Evolutionary conservation across 1,140 invertebrate genomes (phyloP), one percentile per base, ranked within the genome.

Genomic region (Pseudomyrmex cubaensis): DNA sequence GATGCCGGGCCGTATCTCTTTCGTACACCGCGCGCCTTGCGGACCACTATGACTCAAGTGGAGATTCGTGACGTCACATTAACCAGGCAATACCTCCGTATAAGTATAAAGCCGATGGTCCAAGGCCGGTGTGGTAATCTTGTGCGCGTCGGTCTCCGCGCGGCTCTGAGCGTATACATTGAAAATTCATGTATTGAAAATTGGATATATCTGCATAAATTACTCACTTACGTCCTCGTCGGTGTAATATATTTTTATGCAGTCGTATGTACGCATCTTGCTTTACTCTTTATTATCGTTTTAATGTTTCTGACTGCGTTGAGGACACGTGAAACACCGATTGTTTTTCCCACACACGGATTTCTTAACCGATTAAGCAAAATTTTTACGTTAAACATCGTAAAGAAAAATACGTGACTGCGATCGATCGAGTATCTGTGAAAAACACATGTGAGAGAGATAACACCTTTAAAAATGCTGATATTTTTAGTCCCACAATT

Each of bases 91-190:
- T 90, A 90, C 84, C 77, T 88, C 90, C 91, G 91, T 92, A 92
- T 92, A 92, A 90, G 92, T 93, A 92, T 90, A 92, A 91, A 87
- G 73, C 76, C 84, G 86, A 90, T 89, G 86, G 84, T 69, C 87
- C 91, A 92, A 92, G 91, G 91, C 73, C 75, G 82, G 87, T 90
- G 85, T 89, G 83, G 90, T 88, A 91, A 91, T 87, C 75, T 78
- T 80, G 64, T 61, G 72, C 73, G 48, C 56, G 73, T 74, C 70
- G 86, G 48, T 57, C 72, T 75, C 52, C 69, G n/a, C 22, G 22
- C 76, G 64, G 25, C 20, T 57, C 54, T 44, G 25, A 77, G 44
- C 13, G 62, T 13, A 35, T 54, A 61, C 15, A 46, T n/a, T 59
- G 8, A 35, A 35, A 35, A 35, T 35, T 35, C 35, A 35, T 35